Evolutionary conservation across 2,888 invertebrate genomes (phyloP).

Genomic region (Cheilosia soror): DNA sequence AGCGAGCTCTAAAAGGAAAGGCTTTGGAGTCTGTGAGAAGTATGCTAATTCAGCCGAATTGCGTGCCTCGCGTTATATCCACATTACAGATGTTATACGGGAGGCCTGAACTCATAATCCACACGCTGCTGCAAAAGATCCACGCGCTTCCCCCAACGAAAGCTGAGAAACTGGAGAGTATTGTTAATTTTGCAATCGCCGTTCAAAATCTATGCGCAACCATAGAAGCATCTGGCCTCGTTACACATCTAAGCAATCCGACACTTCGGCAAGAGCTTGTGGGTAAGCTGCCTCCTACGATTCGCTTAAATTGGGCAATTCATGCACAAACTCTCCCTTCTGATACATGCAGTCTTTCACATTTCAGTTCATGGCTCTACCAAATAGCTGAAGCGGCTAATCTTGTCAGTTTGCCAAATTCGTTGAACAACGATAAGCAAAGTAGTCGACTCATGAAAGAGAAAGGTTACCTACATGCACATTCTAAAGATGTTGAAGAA

Average conservation of each 20-base stretch:
- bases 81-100: conserved; percentile 16
- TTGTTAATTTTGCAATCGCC: conserved; percentile 17
- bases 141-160: conserved; percentile 17
- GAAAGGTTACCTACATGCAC: conserved; percentile 15
- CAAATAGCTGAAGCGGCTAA: conserved; percentile 68
- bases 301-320: conserved; percentile 54
- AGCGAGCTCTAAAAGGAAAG: conserved; percentile 36
- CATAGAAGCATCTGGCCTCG: conserved; percentile 12
- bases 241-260: conserved; percentile 49
- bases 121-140: conserved; percentile 19
- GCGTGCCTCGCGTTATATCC: conserved; percentile 16
- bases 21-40: conserved; percentile 23
- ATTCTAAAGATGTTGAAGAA: conserved; percentile 4
- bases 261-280: conserved; percentile 58
- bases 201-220: conserved; percentile 36
- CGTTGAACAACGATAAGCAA: neutral
- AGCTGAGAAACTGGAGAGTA: conserved; percentile 10
- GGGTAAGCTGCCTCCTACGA: conserved; percentile 23
- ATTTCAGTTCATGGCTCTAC: conserved; percentile 66
- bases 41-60: conserved; percentile 14
- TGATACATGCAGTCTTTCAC: neutral
- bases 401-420: conserved; percentile 30
- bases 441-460: neutral
- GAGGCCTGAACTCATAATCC: conserved; percentile 21
- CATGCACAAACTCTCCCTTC: conserved; percentile 4